Conservation (phyloP, 1,140 invertebrate genomes). For the Potamilus streckersoni region DNA sequence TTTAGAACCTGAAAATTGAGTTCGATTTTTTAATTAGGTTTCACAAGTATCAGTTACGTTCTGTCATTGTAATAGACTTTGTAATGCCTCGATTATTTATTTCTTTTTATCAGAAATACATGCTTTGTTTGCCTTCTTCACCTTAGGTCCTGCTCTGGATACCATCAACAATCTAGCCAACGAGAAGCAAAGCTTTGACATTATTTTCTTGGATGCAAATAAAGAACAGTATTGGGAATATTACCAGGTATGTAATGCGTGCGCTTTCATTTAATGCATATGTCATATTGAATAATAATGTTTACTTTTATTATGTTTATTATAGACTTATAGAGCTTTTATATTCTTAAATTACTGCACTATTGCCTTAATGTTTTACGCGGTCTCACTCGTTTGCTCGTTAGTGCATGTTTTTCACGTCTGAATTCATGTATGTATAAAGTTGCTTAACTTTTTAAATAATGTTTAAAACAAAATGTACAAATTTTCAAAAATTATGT, state of each 20-base stretch:
- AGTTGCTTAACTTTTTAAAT: no score
- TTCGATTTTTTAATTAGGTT: no score
- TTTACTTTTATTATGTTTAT: background rate
- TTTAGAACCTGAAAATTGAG: no score
- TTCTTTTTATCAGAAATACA: no score
- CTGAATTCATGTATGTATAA: no score
- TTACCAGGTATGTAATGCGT: slow-evolving; percentile 17
- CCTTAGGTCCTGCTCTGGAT: slow-evolving; percentile 24
- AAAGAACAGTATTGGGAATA: slow-evolving; percentile 25
- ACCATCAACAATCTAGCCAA: slow-evolving; percentile 12
- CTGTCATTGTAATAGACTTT: background rate
- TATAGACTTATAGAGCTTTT: background rate
- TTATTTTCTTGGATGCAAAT: slow-evolving; percentile 30
- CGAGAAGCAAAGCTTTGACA: slow-evolving; percentile 19
- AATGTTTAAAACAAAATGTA: no score
- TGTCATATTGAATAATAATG: background rate
- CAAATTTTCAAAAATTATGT: no score
- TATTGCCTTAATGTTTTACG: background rate
- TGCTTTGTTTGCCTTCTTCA: background rate
- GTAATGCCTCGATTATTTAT: no score
- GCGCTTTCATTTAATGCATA: background rate
- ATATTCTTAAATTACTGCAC: background rate
- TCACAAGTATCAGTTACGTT: background rate
- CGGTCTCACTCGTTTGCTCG: background rate
- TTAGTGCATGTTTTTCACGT: no score